Conservation (phyloP, 2,113 vertebrate species). For the Forbesichthys agassizii region DNA sequence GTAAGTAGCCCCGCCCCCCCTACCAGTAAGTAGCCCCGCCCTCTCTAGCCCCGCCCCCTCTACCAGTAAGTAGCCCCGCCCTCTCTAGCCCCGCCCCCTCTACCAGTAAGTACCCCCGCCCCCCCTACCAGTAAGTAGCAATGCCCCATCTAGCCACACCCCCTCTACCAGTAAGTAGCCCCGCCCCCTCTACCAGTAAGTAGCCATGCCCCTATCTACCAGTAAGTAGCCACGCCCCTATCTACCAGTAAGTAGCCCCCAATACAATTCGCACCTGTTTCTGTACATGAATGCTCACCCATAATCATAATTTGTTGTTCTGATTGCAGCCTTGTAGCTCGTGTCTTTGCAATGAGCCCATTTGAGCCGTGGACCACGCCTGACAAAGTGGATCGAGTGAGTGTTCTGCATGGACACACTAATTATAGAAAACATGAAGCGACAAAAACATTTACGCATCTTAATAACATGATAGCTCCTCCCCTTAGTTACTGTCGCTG, state of each 20-base stretch:
- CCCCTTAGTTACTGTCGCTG: no score
- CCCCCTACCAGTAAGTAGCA: no score
- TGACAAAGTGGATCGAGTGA: conserved; percentile 92
- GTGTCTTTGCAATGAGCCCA: conserved; percentile 82
- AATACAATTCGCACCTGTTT: no score
- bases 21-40: no score
- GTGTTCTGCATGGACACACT: neutral
- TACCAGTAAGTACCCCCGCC: neutral
- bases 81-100: neutral
- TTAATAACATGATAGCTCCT: no score
- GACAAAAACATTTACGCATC: no score
- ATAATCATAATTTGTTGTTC: conserved; percentile 10
- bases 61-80: no score
- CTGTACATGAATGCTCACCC: no score
- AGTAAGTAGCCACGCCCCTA: neutral
- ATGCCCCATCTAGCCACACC: no score
- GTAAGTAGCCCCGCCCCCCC: no score
- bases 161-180: conserved; percentile 85
- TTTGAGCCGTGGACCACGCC: conserved; percentile 89
- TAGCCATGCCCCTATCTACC: conserved; percentile 52
- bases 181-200: neutral
- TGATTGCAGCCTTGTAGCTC: conserved; percentile 76
- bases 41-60: no score
- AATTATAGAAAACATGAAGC: no score
- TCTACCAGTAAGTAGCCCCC: conserved; percentile 44